phyloP scores from a whole-genome alignment of 2,888 invertebrate species.

The Orthosia gracilis region DNA sequence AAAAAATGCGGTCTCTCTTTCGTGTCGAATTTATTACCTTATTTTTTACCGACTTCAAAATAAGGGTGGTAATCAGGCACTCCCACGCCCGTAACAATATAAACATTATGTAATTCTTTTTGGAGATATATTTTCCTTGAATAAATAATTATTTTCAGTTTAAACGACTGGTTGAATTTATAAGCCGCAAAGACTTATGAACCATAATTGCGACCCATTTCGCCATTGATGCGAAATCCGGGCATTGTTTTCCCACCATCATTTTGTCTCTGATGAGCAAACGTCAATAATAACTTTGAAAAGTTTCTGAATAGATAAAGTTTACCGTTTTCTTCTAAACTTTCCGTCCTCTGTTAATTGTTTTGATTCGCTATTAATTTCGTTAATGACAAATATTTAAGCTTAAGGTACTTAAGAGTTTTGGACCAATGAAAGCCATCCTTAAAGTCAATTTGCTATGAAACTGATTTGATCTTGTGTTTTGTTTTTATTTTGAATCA shows the following conservation, averaged over 20 bases:
- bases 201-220: constrained; percentile 58
- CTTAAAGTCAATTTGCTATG: not conserved
- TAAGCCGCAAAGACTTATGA: constrained; percentile 42
- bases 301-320: constrained; percentile 60
- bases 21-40: no score
- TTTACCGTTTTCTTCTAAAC: constrained; percentile 42
- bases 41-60: no score
- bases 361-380: constrained; percentile 46
- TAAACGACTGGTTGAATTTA: constrained; percentile 19
- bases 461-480: no score
- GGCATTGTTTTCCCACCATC: constrained; percentile 65
- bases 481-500: no score
- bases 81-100: not conserved
- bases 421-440: not conserved
- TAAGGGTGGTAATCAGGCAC: no score
- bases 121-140: not conserved
- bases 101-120: not conserved
- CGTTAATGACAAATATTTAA: constrained; percentile 11
- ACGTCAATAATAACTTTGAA: constrained; percentile 62
- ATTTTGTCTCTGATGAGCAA: constrained; percentile 64
- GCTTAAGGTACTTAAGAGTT: constrained; percentile 9
- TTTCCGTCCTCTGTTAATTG: constrained; percentile 44
- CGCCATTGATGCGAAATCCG: constrained; percentile 58
- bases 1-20: no score
- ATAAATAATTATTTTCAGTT: not conserved